phyloP scores from a whole-genome alignment of 2,797 vertebrate genomes.

The Anguilla megastoma region DNA sequence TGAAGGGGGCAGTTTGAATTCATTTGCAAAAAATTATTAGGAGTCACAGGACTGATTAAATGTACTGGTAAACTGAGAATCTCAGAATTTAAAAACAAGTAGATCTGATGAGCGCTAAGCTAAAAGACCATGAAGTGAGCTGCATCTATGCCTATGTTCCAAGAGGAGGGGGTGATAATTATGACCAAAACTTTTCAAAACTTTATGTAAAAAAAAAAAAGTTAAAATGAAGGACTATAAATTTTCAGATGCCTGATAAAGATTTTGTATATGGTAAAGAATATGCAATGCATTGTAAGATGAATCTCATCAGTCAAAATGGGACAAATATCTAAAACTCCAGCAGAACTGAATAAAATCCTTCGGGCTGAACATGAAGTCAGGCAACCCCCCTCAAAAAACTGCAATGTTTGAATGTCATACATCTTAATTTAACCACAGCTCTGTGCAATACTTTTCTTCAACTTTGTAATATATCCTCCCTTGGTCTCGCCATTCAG shows the following conservation, averaged over 20 bases:
- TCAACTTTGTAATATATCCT: conserved; percentile 41
- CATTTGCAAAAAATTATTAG: background rate
- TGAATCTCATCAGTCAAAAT: conserved; percentile 14
- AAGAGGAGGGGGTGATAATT: background rate
- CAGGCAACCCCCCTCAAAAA: conserved; percentile 15
- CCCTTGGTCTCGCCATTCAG: conserved; percentile 25
- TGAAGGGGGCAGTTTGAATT: background rate
- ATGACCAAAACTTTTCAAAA: background rate
- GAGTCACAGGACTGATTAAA: background rate
- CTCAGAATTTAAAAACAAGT: conserved; percentile 4
- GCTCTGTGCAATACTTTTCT: conserved; percentile 30
- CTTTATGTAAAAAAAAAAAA: no score
- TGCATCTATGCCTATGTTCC: background rate
- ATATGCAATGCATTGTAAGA: conserved; percentile 25
- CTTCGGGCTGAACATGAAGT: conserved; percentile 37
- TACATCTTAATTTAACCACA: conserved; percentile 4
- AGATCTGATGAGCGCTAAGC: background rate
- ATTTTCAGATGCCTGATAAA: background rate
- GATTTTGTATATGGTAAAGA: conserved; percentile 6
- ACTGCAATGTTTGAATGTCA: conserved; percentile 6
- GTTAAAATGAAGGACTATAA: conserved; percentile 6
- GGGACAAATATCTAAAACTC: conserved; percentile 28
- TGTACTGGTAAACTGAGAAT: background rate
- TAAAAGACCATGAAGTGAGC: conserved; percentile 1
- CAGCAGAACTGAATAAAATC: conserved; percentile 25